Evolutionary conservation across 2,888 invertebrate genomes (phyloP), one percentile per base, ranked within the genome.

Genomic region (Hylaea fasciaria): DNA sequence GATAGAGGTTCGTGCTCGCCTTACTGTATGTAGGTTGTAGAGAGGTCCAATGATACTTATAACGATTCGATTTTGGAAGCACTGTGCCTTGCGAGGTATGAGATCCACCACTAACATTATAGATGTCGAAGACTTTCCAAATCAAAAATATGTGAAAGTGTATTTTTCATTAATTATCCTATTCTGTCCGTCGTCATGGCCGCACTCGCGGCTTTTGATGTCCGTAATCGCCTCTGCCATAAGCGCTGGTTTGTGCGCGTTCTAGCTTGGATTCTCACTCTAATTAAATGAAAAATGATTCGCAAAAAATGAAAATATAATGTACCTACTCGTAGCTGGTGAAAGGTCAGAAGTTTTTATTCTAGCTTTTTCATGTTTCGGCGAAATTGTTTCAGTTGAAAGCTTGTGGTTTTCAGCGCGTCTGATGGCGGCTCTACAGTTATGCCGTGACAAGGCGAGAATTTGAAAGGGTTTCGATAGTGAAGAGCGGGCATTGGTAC

Each of bases 161-260:
- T 22, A 14, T 7, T 13, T 40, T 43, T 43, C 11, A 11, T n/a
- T 22, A n/a, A 11, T 13, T 17, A 32, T 43, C 10, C 13, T 43
- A 14, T 40, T 43, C 17, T 17, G 29, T 22, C 53, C 7, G 12
- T 4, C 4, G 22, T 32, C 17, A 39, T 46, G 40, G 35, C n/a
- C 29, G 14, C 1, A 2, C 0, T 8, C 12, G 47, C 37, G n/a
- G 52, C 43, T 70, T 75, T 75, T 76, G 71, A 72, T 70, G 68
- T 65, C 51, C 35, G 57, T 69, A 72, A 72, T 69, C 63, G 40
- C 39, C 52, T 62, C 52, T 61, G 69, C 66, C 66, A 68, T 70
- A 74, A 68, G 62, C 69, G 57, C 47, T 63, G 45, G 64, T 68
- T 63, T 50, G 58, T 53, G 59, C 64, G 52, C 43, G 46, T 51